Percentiles rank a stretch among this genome's conserved stretches.
Evolutionary conservation across 2,113 vertebrate species (phyloP).

Genomic region (Psilopsiagon aurifrons): DNA sequence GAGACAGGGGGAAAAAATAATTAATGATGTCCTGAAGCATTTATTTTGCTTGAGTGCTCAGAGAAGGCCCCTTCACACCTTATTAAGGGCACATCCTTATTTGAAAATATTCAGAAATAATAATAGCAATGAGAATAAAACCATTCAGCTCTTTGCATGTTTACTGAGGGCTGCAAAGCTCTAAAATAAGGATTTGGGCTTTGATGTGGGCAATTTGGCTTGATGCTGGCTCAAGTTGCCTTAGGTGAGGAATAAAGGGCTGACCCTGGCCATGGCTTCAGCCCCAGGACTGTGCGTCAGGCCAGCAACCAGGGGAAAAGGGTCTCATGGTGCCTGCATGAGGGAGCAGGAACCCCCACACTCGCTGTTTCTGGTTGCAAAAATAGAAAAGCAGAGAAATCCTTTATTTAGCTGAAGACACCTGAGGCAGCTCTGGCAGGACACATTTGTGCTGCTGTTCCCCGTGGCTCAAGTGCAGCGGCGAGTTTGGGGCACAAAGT

Average conservation of each 20-base stretch:
- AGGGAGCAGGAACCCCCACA: background rate
- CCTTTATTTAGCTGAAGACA: background rate
- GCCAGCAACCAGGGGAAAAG: background rate
- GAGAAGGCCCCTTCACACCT: background rate
- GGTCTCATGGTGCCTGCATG: background rate
- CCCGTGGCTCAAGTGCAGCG: fast-evolving
- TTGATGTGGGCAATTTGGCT: background rate
- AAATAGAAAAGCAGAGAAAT: background rate
- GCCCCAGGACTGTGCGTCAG: background rate
- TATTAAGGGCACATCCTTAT: background rate
- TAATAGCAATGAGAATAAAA: background rate
- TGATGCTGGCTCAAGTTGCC: background rate
- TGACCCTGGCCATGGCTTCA: background rate
- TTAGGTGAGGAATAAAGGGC: background rate
- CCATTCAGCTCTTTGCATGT: background rate
- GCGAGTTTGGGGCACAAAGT: background rate
- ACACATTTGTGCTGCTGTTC: background rate
- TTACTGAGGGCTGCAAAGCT: background rate
- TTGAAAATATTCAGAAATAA: background rate
- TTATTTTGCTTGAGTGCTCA: background rate
- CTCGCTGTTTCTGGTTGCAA: background rate
- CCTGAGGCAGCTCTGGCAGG: background rate
- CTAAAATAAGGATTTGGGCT: background rate
- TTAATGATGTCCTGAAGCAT: background rate
- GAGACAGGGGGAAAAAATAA: background rate